Conservation (phyloP, 2,113 vertebrate genomes). For the Neofelis nebulosa region DNA sequence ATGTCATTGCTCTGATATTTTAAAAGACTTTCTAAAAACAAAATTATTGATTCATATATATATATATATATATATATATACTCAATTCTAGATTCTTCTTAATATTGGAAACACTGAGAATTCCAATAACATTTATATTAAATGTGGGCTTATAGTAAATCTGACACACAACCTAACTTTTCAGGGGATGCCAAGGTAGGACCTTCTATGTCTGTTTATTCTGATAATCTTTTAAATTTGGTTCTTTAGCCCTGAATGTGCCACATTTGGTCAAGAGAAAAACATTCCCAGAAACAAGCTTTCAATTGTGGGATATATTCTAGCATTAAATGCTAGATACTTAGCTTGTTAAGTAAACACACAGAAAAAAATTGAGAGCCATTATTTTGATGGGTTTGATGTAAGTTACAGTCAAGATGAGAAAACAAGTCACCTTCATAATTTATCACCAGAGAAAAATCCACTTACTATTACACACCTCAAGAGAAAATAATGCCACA, state of each 20-base stretch:
- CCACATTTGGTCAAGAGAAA: background rate
- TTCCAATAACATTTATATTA: background rate
- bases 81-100: background rate
- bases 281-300: background rate
- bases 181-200: background rate
- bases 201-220: background rate
- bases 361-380: background rate
- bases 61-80: no score
- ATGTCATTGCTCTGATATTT: background rate
- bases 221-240: background rate
- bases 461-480: background rate
- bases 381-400: background rate
- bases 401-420: background rate
- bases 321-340: background rate
- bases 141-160: background rate
- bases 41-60: background rate
- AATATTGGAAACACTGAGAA: background rate
- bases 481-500: background rate
- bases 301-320: background rate
- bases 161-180: background rate
- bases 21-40: background rate
- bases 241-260: background rate
- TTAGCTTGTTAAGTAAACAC: background rate
- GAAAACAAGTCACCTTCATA: background rate
- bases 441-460: background rate